Evolutionary conservation across 2,888 invertebrate species (phyloP).

Genomic region (Bugula neritina): DNA sequence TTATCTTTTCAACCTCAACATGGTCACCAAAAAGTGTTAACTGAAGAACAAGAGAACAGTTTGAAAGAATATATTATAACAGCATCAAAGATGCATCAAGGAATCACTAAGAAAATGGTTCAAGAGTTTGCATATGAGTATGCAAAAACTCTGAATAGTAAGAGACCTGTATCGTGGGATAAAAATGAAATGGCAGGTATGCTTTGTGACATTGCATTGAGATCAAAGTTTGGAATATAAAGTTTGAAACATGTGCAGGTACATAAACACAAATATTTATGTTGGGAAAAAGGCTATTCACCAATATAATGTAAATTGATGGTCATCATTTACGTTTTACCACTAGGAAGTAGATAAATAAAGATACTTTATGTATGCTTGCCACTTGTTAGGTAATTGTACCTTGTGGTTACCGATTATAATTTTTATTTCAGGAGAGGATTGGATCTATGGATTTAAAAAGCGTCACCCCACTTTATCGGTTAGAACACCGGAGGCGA

Average conservation of each 20-base stretch:
- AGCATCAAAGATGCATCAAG: neutral
- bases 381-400: too few relatives aligned
- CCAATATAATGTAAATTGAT: slow-evolving; percentile 30
- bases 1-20: neutral
- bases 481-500: too few relatives aligned
- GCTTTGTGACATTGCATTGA: neutral
- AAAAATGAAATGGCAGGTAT: neutral
- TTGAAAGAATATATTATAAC: neutral
- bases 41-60: neutral
- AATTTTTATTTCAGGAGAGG: too few relatives aligned
- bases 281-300: slow-evolving; percentile 33
- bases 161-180: neutral
- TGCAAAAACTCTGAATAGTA: neutral
- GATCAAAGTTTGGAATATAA: neutral
- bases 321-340: too few relatives aligned
- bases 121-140: slow-evolving; percentile 3
- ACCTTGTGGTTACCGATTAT: too few relatives aligned
- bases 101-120: neutral
- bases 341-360: too few relatives aligned
- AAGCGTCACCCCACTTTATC: too few relatives aligned
- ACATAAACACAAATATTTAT: too few relatives aligned
- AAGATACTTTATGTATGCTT: too few relatives aligned
- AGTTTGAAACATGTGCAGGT: too few relatives aligned
- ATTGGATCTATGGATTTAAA: slow-evolving; percentile 14
- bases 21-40: neutral